Evolutionary conservation across 2,113 vertebrate genomes (phyloP), one percentile per base, ranked within the genome.

Genomic region (Callaeas wilsoni): DNA sequence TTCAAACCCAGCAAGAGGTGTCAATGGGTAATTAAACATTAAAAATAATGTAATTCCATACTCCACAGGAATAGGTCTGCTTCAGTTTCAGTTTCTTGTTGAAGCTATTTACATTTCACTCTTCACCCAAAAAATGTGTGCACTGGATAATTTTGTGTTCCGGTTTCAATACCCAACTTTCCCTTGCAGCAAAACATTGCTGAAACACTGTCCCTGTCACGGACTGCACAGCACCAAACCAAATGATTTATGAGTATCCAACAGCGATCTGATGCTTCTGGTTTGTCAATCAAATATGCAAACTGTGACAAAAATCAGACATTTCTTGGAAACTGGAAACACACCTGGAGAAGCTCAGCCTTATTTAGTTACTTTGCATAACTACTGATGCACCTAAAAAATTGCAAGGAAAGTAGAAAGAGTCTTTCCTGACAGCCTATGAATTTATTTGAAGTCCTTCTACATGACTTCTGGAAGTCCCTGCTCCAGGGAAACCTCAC

Each of bases 241-340:
- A 68, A 84, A 60, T 55, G 30, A 90, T 79, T 91, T 91, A 87
- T 56, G 69, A 87, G 39, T 39, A 84, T 55, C 52, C 71, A 81
- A 55, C 33, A 84, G 42, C 1, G 1, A 67, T n/a, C 41, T 82
- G 52, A 67, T 67, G 47, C 35, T 91, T 87, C 35, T 71, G 68
- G 82, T 87, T 64, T 52, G 57, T 76, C 81, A 71, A 41, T 91
- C 69, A 79, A 78, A 75, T 52, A 29, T 63, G 21, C 75, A 77
- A 93, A 33, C 69, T 79, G 30, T 56, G 44, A 52, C 41, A 90
- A 87, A 87, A 87, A 27, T 25, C 52, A 82, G 56, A 64, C 14
- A 22, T 21, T 11, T 67, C 73, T 71, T 63, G n/a, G 30, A 63
- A 89, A 59, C 39, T 50, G 47, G 52, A 71, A 95, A 75, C 1